Conservation (phyloP, 2,888 invertebrate species). For the Lasioglossum zephyrum region DNA sequence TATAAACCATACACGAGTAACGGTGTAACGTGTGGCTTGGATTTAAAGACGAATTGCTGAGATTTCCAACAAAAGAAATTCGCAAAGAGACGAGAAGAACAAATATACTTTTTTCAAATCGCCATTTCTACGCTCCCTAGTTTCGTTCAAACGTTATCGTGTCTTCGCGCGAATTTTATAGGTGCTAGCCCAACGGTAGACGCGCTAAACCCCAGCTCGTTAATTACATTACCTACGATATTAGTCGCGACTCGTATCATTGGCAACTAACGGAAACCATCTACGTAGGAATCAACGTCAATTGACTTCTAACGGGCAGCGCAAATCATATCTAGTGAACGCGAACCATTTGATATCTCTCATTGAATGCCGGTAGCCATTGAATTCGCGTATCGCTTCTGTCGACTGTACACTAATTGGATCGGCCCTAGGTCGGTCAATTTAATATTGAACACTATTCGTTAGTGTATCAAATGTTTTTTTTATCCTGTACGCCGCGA, state of each 20-base stretch:
- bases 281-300: neutral
- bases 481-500: neutral
- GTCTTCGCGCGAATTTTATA: neutral
- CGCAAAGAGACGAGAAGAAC: neutral
- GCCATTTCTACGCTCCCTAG: neutral
- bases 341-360: neutral
- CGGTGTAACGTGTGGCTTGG: too few relatives aligned
- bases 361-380: neutral
- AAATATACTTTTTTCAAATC: neutral
- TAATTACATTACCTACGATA: neutral
- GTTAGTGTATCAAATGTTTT: neutral
- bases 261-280: neutral
- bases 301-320: neutral
- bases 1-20: too few relatives aligned
- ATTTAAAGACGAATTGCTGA: too few relatives aligned
- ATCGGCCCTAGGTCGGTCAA: neutral
- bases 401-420: neutral
- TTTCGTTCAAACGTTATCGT: neutral
- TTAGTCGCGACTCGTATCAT: neutral
- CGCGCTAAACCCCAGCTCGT: neutral
- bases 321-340: neutral
- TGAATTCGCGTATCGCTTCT: neutral
- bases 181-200: neutral
- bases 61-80: too few relatives aligned
- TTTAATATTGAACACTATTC: constrained; percentile 3